Evolutionary conservation across 2,888 invertebrate genomes (phyloP).

Genomic region (Callyntrura guangdongensis): DNA sequence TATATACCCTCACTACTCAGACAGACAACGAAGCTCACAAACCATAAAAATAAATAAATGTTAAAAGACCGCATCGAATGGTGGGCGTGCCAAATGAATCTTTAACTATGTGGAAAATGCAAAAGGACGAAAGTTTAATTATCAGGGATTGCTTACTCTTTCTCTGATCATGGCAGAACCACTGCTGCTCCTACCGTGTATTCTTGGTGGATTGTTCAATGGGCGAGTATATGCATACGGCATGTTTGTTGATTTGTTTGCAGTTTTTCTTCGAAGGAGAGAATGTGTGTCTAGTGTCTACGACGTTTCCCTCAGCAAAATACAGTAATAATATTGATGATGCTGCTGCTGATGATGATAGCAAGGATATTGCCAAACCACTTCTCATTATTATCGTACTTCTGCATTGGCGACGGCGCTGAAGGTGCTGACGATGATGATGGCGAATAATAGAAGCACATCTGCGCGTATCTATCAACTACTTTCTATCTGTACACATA

Average conservation of each 20-base stretch:
- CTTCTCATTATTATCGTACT: slow-evolving; percentile 48
- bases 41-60: slow-evolving; percentile 2
- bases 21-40: neutral
- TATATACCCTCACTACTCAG: neutral
- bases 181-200: slow-evolving; percentile 55
- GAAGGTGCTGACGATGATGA: neutral
- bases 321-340: neutral
- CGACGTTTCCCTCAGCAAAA: neutral
- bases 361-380: slow-evolving; percentile 54
- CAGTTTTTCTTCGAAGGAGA: slow-evolving; percentile 29
- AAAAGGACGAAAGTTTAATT: slow-evolving; percentile 62
- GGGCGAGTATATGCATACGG: slow-evolving; percentile 75
- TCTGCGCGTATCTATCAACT: neutral
- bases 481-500: neutral
- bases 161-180: slow-evolving; percentile 68
- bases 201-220: slow-evolving; percentile 77
- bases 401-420: neutral
- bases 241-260: slow-evolving; percentile 65
- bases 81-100: slow-evolving; percentile 44
- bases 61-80: slow-evolving; percentile 21
- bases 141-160: slow-evolving; percentile 71
- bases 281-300: slow-evolving; percentile 12
- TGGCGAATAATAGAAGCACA: slow-evolving; percentile 7
- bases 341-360: slow-evolving; percentile 1
- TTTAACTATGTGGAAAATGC: slow-evolving; percentile 55